phyloP scores from a whole-genome alignment of 2,888 invertebrate genomes.

The Chesias legatella region DNA sequence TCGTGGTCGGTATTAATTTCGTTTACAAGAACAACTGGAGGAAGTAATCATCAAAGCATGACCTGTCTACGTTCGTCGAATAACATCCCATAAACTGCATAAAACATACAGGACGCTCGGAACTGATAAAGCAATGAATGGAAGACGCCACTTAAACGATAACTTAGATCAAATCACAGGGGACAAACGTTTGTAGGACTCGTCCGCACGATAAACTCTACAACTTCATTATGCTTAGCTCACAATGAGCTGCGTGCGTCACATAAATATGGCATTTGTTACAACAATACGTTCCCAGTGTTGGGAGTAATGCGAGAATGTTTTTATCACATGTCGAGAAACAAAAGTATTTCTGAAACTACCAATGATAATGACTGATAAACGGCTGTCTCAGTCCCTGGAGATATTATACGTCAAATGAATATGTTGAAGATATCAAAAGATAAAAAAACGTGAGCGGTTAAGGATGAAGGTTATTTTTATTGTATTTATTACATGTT shows the following conservation, averaged over 20 bases:
- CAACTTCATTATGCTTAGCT: conserved; percentile 12
- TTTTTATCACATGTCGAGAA: conserved; percentile 12
- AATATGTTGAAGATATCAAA: no score
- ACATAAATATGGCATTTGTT: conserved; percentile 41
- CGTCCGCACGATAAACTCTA: neutral
- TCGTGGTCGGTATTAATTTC: no score
- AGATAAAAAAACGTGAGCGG: no score
- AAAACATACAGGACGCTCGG: conserved; percentile 9
- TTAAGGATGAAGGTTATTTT: no score
- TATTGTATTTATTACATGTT: no score
- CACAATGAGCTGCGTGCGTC: conserved; percentile 27
- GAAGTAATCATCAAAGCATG: neutral
- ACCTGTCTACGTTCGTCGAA: conserved; percentile 5
- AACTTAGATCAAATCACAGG: conserved; percentile 12
- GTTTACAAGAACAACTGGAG: no score
- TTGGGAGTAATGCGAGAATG: conserved; percentile 29
- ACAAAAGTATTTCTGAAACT: neutral
- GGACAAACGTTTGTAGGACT: conserved; percentile 13
- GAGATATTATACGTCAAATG: no score
- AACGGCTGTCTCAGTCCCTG: no score
- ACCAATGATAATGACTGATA: neutral
- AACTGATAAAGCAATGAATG: conserved; percentile 16
- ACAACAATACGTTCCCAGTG: conserved; percentile 27
- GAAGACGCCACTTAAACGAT: conserved; percentile 17
- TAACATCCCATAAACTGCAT: neutral